These are phyloP conservation scores for Lepus townsendii DNA, from an alignment of 2,797 vertebrate genomes.

Conservation along the genomic window DNA sequence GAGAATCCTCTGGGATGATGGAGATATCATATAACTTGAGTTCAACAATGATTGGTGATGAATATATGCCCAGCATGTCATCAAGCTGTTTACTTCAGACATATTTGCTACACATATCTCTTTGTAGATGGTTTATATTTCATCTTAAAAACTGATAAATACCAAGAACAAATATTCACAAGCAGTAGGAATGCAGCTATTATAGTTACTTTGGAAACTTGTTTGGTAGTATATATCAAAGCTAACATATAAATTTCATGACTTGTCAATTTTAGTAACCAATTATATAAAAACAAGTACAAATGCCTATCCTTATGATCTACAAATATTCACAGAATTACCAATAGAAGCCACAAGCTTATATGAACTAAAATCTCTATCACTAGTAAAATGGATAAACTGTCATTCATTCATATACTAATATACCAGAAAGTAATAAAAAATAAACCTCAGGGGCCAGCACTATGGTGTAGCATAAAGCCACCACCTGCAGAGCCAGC, in stretches of 20 bases:
- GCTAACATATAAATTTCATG: neutral
- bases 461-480: too few species aligned
- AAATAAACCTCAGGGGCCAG: neutral
- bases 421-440: neutral
- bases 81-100: neutral
- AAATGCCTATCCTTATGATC: neutral
- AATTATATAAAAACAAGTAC: neutral
- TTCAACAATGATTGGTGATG: neutral
- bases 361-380: neutral
- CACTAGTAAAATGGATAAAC: neutral
- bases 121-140: neutral
- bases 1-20: neutral
- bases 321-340: slow-evolving; percentile 6
- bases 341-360: neutral
- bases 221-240: neutral
- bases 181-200: neutral
- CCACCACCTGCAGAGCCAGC: too few species aligned
- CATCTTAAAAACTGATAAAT: neutral
- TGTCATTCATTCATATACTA: neutral
- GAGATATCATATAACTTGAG: neutral
- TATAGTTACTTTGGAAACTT: neutral
- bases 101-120: neutral
- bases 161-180: neutral
- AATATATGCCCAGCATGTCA: neutral
- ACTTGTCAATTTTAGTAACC: neutral